phyloP scores from a whole-genome alignment of 1,140 invertebrate genomes.

The Formica selysi region DNA sequence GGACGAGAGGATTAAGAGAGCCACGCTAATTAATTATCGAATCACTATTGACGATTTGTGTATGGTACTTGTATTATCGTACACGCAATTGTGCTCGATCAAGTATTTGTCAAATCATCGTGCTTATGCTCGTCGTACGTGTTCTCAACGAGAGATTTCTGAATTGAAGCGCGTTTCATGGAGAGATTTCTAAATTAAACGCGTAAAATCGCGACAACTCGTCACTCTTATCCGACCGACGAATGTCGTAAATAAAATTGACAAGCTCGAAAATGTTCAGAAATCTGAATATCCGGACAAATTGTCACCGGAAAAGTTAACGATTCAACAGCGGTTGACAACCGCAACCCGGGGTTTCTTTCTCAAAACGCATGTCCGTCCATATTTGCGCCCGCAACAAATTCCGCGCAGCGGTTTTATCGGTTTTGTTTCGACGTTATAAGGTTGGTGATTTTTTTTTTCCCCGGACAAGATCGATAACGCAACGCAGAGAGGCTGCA shows the following conservation, averaged over 20 bases:
- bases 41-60: constrained; percentile 14
- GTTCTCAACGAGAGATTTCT: background rate
- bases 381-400: constrained; percentile 6
- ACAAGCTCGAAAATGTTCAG: constrained; percentile 18
- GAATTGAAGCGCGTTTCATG: constrained; percentile 24
- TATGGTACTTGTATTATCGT: background rate
- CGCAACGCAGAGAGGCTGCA: constrained; percentile 11
- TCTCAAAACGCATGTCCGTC: background rate
- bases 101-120: constrained; percentile 30
- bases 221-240: background rate
- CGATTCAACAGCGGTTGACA: background rate
- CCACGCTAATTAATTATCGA: constrained; percentile 43
- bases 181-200: constrained; percentile 12
- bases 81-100: background rate
- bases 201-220: background rate
- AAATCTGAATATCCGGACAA: background rate
- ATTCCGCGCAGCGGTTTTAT: background rate
- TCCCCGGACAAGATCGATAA: constrained; percentile 20
- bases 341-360: constrained; percentile 21
- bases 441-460: constrained; percentile 22
- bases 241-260: constrained; percentile 30
- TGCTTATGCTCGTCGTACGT: background rate
- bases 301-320: constrained; percentile 5
- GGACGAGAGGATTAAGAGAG: constrained; percentile 24
- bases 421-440: constrained; percentile 42